Evolutionary conservation across 2,888 invertebrate genomes (phyloP).

Genomic region (Globia sparganii): DNA sequence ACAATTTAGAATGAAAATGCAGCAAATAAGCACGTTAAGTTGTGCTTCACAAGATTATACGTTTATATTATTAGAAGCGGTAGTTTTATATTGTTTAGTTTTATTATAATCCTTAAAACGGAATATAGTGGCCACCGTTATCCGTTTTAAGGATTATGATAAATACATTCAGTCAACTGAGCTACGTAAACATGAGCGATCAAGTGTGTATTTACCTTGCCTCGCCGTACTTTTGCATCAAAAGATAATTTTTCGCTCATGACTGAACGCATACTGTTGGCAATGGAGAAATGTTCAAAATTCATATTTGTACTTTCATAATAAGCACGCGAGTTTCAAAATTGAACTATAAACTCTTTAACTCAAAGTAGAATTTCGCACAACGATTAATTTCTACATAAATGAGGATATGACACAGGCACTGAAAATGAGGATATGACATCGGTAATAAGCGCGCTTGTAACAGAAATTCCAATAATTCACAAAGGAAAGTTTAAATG

Average conservation of each 20-base stretch:
- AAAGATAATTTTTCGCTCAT: conserved; percentile 62
- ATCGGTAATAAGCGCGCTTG: conserved; percentile 56
- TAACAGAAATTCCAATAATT: conserved; percentile 59
- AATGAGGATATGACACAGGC: conserved; percentile 53
- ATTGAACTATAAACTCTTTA: conserved; percentile 36
- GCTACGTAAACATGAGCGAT: conserved; percentile 32
- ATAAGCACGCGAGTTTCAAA: conserved; percentile 25
- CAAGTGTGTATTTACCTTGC: conserved; percentile 46
- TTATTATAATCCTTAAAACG: too few species aligned
- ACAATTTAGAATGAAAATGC: too few species aligned
- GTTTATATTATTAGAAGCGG: too few species aligned
- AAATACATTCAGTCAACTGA: conserved; percentile 41
- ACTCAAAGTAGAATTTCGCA: conserved; percentile 26
- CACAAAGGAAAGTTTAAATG: conserved; percentile 36
- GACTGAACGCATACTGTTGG: conserved; percentile 48
- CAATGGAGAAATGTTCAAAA: conserved; percentile 54
- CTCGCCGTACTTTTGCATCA: conserved; percentile 49
- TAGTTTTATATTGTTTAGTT: too few species aligned
- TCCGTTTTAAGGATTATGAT: too few species aligned
- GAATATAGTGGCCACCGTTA: too few species aligned
- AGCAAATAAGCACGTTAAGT: too few species aligned
- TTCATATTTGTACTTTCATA: conserved; percentile 56
- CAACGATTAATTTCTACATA: conserved; percentile 25
- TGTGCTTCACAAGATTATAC: too few species aligned
- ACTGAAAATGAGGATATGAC: conserved; percentile 61